Percentiles rank a stretch among this genome's conserved stretches.
These are phyloP conservation scores for Drosophila obscura DNA, from an alignment of 1,140 invertebrate species.

Conservation along the genomic window DNA sequence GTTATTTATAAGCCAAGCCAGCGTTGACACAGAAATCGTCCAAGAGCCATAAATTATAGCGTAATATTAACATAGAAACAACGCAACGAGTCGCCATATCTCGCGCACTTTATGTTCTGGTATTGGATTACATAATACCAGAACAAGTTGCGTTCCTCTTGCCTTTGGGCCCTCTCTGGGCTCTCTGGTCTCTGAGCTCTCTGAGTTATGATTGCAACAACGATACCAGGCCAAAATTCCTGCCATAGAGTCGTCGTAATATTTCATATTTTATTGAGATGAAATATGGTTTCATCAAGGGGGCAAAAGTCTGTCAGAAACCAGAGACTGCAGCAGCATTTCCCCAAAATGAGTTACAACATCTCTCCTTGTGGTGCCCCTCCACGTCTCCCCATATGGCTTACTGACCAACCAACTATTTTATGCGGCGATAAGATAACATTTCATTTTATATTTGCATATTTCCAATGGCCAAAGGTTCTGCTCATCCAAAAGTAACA, in stretches of 20 bases:
- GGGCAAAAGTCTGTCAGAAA: constrained; percentile 46
- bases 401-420: constrained; percentile 32
- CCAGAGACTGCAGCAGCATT: constrained; percentile 41
- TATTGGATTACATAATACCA: constrained; percentile 64
- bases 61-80: constrained; percentile 61
- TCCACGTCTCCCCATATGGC: constrained; percentile 22
- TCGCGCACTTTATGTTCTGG: constrained; percentile 74
- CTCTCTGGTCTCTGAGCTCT: too few relatives aligned
- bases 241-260: constrained; percentile 46
- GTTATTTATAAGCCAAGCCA: constrained; percentile 53
- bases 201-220: constrained; percentile 59
- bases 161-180: too few relatives aligned
- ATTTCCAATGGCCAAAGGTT: constrained; percentile 14
- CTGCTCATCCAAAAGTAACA: too few relatives aligned
- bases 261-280: constrained; percentile 74
- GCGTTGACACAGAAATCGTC: constrained; percentile 66
- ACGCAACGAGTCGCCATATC: constrained; percentile 53
- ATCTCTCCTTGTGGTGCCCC: constrained; percentile 14
- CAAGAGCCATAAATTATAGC: constrained; percentile 70
- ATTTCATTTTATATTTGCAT: constrained; percentile 21
- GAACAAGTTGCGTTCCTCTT: constrained; percentile 33
- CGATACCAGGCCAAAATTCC: constrained; percentile 57
- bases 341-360: constrained; percentile 30
- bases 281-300: constrained; percentile 68
- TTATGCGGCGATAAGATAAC: constrained; percentile 39